These are phyloP conservation scores for Sympetrum striolatum DNA, from an alignment of 2,888 invertebrate species.

Conservation along the genomic window DNA sequence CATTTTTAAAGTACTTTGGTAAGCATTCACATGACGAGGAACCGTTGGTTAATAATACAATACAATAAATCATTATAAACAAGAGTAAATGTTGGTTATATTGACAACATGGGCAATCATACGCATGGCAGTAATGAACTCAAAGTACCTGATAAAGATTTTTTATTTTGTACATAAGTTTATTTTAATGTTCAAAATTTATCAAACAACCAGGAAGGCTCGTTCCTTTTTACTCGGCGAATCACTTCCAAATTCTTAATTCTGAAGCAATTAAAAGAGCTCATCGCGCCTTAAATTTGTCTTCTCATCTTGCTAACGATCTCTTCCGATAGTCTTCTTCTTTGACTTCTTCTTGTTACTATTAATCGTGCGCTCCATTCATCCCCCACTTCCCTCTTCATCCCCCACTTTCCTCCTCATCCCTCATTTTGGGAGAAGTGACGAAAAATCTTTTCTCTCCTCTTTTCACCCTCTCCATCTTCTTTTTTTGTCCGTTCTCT, in stretches of 20 bases:
- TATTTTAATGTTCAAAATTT: not conserved
- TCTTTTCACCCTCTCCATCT: not conserved
- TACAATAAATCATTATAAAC: no score
- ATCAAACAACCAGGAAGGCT: no score
- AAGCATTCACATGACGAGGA: no score
- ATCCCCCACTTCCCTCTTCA: not conserved
- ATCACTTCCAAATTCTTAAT: no score
- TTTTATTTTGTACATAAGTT: not conserved
- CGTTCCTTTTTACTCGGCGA: not conserved
- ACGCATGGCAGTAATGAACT: no score
- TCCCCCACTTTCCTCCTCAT: not conserved
- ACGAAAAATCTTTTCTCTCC: constrained; percentile 27
- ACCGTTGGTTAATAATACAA: no score
- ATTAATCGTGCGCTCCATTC: not conserved
- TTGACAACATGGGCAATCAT: no score
- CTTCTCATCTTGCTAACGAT: constrained; percentile 40
- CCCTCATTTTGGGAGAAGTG: not conserved
- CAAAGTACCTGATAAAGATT: not conserved
- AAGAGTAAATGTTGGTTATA: no score
- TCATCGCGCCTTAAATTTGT: not conserved
- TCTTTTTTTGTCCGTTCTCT: not conserved
- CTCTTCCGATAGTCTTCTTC: constrained; percentile 25
- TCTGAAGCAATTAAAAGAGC: not conserved
- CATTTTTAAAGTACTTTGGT: no score
- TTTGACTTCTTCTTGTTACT: not conserved